Percentiles rank a stretch among this genome's conserved stretches.
These are phyloP conservation scores for Tribolium madens DNA, from an alignment of 1,140 invertebrate genomes.

Conservation along the genomic window DNA sequence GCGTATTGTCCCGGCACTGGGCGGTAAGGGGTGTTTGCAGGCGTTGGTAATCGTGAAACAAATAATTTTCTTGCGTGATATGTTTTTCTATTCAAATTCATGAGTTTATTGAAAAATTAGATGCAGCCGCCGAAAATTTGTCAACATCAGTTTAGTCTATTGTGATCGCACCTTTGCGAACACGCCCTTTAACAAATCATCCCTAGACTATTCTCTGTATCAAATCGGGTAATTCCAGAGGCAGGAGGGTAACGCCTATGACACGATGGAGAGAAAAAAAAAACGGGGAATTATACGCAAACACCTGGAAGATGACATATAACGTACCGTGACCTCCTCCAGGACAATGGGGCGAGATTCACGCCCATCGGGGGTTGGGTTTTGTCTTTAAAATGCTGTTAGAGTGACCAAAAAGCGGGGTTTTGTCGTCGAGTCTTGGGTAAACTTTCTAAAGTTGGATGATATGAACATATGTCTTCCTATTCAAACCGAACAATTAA, in stretches of 20 bases:
- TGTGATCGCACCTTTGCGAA: slow-evolving; percentile 47
- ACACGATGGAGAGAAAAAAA: slow-evolving; percentile 50
- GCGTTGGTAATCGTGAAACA: slow-evolving; percentile 38
- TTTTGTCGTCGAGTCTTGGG: neutral
- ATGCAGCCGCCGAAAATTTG: slow-evolving; percentile 56
- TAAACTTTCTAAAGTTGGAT: slow-evolving; percentile 26
- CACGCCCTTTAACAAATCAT: slow-evolving; percentile 59
- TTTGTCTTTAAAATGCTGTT: slow-evolving; percentile 38
- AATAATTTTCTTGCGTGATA: slow-evolving; percentile 2
- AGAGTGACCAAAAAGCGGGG: slow-evolving; percentile 5
- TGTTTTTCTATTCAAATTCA: slow-evolving; percentile 49
- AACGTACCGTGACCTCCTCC: slow-evolving; percentile 52
- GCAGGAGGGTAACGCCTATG: slow-evolving; percentile 60
- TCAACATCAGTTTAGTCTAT: slow-evolving; percentile 51
- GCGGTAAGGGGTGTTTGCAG: slow-evolving; percentile 53
- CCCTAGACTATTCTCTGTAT: slow-evolving; percentile 56
- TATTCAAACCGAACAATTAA: slow-evolving; percentile 38
- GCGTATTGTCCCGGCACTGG: slow-evolving; percentile 49
- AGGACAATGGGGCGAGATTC: slow-evolving; percentile 45
- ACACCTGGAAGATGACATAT: slow-evolving; percentile 58
- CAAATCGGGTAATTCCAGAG: slow-evolving; percentile 63
- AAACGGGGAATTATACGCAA: slow-evolving; percentile 50
- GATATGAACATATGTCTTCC: slow-evolving; percentile 33
- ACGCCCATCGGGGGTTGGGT: slow-evolving; percentile 51
- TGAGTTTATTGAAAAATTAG: slow-evolving; percentile 57